Conservation (phyloP, 2,113 vertebrate genomes). For the Danio rerio region DNA sequence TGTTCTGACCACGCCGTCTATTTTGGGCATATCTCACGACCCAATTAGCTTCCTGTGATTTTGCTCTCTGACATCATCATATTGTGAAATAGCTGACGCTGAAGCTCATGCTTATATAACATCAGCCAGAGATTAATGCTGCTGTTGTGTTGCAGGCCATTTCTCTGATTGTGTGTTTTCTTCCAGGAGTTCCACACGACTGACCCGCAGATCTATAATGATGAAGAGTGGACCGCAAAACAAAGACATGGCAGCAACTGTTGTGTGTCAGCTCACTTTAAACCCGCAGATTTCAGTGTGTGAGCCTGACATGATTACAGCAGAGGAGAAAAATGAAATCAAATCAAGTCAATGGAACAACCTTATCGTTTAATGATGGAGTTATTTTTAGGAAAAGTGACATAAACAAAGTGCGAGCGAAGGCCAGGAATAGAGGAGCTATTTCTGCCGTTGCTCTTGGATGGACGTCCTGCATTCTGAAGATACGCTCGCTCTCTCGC, state of each 20-base stretch:
- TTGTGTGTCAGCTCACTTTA: no score
- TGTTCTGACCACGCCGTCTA: no score
- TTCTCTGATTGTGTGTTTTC: neutral
- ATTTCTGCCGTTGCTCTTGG: slow-evolving; percentile 81
- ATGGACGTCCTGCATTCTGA: slow-evolving; percentile 58
- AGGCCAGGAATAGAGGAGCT: slow-evolving; percentile 78
- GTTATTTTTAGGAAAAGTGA: slow-evolving; percentile 72
- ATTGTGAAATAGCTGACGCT: neutral
- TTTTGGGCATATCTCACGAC: neutral
- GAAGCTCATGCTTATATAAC: neutral
- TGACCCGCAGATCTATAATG: no score
- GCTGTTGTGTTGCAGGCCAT: neutral
- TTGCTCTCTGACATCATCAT: neutral
- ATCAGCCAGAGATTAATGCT: neutral
- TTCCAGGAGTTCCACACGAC: no score
- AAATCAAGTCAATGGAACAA: slow-evolving; percentile 56
- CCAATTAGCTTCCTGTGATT: neutral
- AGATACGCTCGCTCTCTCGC: slow-evolving; percentile 44
- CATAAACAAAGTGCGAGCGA: slow-evolving; percentile 57
- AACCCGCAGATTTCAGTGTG: no score
- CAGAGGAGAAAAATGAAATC: slow-evolving; percentile 50
- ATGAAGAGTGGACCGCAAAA: no score
- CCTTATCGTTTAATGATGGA: slow-evolving; percentile 75
- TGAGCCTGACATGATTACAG: slow-evolving; percentile 68
- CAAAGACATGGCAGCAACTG: no score